These are phyloP conservation scores for Cerceris rybyensis DNA, from an alignment of 2,888 invertebrate genomes.

Conservation along the genomic window DNA sequence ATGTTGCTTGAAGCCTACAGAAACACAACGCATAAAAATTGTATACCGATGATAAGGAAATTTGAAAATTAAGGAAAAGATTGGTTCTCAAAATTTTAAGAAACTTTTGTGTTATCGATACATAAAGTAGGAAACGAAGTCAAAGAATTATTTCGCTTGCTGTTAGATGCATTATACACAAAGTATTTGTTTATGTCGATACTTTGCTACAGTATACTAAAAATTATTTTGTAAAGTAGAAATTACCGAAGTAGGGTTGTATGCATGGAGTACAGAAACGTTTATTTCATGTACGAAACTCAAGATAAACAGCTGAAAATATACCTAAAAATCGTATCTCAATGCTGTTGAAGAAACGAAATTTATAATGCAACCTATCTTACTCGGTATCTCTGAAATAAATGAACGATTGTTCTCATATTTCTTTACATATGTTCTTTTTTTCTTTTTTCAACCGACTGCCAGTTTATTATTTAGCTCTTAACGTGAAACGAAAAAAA, in stretches of 20 bases:
- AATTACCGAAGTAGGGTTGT: slow-evolving; percentile 26
- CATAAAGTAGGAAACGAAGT: neutral
- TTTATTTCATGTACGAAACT: slow-evolving; percentile 36
- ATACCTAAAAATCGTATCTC: slow-evolving; percentile 34
- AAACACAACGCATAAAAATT: neutral
- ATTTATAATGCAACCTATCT: slow-evolving; percentile 20
- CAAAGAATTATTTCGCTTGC: neutral
- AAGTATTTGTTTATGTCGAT: neutral
- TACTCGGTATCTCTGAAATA: slow-evolving; percentile 24
- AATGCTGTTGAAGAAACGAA: slow-evolving; percentile 1
- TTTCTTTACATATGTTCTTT: slow-evolving; percentile 27
- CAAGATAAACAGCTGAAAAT: slow-evolving; percentile 17
- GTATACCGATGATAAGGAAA: neutral
- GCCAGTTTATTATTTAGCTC: slow-evolving; percentile 13
- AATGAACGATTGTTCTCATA: slow-evolving; percentile 23
- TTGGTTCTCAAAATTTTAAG: too few species aligned
- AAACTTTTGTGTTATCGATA: neutral
- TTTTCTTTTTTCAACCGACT: slow-evolving; percentile 12
- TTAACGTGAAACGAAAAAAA: neutral
- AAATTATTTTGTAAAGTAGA: slow-evolving; percentile 14
- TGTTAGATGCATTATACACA: neutral
- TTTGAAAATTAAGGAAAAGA: neutral
- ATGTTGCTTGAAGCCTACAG: neutral
- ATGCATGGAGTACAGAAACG: slow-evolving; percentile 51
- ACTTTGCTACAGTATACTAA: neutral